Evolutionary conservation across 2,888 invertebrate genomes (phyloP), one percentile per base, ranked within the genome.

Genomic region (Cremastinae sp.): DNA sequence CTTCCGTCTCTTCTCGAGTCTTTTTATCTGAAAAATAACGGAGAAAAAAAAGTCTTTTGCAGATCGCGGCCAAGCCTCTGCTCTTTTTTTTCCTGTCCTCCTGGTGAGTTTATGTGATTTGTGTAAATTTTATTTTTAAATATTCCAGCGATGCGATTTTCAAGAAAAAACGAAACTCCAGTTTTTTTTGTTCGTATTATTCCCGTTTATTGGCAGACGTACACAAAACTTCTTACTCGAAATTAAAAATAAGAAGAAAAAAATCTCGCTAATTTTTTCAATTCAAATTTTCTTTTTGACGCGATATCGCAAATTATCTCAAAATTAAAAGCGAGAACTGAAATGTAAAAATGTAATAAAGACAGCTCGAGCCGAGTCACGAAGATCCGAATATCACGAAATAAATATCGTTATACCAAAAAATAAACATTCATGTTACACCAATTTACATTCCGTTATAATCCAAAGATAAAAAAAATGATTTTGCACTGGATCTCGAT

Each of bases 21-120:
- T 70, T 72, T 74, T 78, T 80, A 80, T 82, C 82, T 82, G 82
- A 28, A 82, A 82, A 82, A 82, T 73, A 82, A 78, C 69, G 70
- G 75, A 78, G 78, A 79, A 78, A 75, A 80, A 76, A 73, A 77
- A 77, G 71, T 66, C 71, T 79, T 79, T 78, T 79, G 79, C 77
- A 61, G 70, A 65, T 74, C 75, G 78, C 70, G 71, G 71, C 72
- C 51, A 75, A 69, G 70, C 71, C 71, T 64, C 71, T 64, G 70
- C 62, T 51, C 16, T 22, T 5, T 37, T 51, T 37, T 49, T 39
- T 22, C 45, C 10, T 22, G 0, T 41, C 2, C n/a, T 12, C 18
- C 9, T 22, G 12, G 28, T 28, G 2, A 28, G 2, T 28, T 28
- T 5, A 28, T 5, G 28, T 14, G 12, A 12, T n/a, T 37, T 4